phyloP scores from a whole-genome alignment of 1,140 invertebrate genomes.

The Macrocentrus cingulum region DNA sequence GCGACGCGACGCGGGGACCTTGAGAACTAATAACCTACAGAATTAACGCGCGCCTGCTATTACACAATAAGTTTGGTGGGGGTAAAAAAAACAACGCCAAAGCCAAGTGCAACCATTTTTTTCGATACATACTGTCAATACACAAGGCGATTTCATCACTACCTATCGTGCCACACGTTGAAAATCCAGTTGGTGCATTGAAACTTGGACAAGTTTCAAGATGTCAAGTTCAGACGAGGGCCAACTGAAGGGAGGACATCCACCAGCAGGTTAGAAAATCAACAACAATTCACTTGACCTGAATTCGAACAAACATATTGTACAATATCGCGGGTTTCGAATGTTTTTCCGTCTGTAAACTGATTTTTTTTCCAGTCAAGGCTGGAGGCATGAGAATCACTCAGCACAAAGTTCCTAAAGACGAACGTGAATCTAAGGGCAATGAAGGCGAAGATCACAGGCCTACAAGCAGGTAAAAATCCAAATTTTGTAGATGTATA shows the following conservation, averaged over 20 bases:
- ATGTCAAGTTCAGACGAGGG: constrained; percentile 65
- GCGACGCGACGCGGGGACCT: too few species aligned
- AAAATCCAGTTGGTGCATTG: background rate
- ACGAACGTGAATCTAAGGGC: constrained; percentile 63
- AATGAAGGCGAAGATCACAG: constrained; percentile 52
- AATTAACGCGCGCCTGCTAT: too few species aligned
- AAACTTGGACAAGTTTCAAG: constrained; percentile 7
- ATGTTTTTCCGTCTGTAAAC: constrained; percentile 1
- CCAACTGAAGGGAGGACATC: constrained; percentile 78
- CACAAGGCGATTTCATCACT: too few species aligned
- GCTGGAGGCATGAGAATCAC: constrained; percentile 90
- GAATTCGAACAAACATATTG: too few species aligned
- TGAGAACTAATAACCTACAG: too few species aligned
- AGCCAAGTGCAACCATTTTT: too few species aligned
- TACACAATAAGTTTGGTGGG: too few species aligned
- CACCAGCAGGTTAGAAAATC: constrained; percentile 80
- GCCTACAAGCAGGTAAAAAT: constrained; percentile 47
- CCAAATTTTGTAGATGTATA: background rate
- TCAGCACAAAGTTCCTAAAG: constrained; percentile 75
- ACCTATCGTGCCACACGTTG: too few species aligned
- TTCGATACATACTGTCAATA: too few species aligned
- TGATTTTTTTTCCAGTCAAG: constrained; percentile 67
- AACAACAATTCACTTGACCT: too few species aligned
- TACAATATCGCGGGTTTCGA: background rate
- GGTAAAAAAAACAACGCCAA: too few species aligned